Conservation (phyloP, 2,797 vertebrate genomes). For the Loris lydekkerianus region DNA sequence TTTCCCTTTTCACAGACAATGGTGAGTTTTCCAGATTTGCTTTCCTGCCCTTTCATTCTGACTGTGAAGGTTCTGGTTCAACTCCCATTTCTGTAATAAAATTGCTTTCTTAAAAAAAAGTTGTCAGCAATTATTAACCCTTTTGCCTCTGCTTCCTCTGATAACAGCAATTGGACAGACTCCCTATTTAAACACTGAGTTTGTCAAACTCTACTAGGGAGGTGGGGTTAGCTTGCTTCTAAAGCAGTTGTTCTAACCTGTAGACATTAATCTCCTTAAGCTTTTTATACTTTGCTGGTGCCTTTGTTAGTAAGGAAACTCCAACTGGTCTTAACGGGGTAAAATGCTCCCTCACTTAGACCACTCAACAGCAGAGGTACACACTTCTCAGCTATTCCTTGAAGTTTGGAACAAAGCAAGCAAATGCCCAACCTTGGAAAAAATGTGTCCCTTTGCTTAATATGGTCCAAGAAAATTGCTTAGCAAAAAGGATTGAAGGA, state of each 20-base stretch:
- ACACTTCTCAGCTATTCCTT: neutral
- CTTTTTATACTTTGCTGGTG: neutral
- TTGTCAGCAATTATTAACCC: conserved; percentile 69
- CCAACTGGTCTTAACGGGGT: conserved; percentile 3
- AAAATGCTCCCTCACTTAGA: neutral
- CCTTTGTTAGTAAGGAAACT: conserved; percentile 44
- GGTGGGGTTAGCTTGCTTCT: neutral
- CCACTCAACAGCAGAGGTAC: conserved; percentile 43
- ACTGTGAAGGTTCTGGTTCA: conserved; percentile 8
- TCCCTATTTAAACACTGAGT: neutral
- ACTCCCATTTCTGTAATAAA: conserved; percentile 71
- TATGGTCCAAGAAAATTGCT: conserved; percentile 85
- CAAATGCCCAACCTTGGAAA: conserved; percentile 46
- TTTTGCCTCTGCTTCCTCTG: conserved; percentile 8
- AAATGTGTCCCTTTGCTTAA: conserved; percentile 78
- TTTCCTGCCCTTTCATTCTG: conserved; percentile 48
- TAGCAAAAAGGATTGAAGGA: conserved; percentile 77
- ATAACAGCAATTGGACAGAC: neutral
- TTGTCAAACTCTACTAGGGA: neutral
- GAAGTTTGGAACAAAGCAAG: conserved; percentile 43
- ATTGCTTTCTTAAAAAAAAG: conserved; percentile 49
- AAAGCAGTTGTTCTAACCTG: neutral
- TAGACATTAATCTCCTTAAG: neutral
- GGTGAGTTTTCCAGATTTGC: conserved; percentile 61
- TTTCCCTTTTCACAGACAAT: neutral